Base-by-base conservation (phyloP, 2,113 vertebrate genomes). In the Cheilinus undulatus region DNA sequence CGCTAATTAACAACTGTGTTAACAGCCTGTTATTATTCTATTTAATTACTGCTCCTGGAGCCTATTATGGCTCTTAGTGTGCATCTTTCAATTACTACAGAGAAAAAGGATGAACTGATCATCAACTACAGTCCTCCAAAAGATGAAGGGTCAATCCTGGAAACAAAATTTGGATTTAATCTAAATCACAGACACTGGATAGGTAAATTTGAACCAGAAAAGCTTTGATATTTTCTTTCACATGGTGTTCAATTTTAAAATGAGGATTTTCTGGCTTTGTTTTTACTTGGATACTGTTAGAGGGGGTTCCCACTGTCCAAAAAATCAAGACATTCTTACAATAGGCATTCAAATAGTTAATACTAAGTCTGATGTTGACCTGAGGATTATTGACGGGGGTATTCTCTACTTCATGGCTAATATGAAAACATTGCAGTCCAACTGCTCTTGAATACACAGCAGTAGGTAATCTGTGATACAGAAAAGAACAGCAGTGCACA, bases 21-120 rank as follows among this genome's bases (percentile, higher is more conserved):
- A 90, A 88, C 80, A 86, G 71, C n/a, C 73, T 77, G 83, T 88
- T 85, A 86, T 85, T 86, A 84, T 88, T 87, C 88, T 82, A 89
- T 89, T 89, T 73, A 90, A 91, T 92, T 91, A 87, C 85, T 80
- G 85, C 81, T 93, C 80, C 78, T 65, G 85, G 72, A 86, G 81
- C 78, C 77, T 72, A 87, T 92, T 75, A 86, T 65, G 73, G 64
- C 65, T 74, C 71, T 81, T 81, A 82, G 76, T 82, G 82, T 43
- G 72, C 73, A 80, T 72, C 73, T 87, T 89, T 80, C 48, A 60
- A 82, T 84, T 60, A 81, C 65, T 83, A 85, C 22, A 10, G 65
- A 57, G 54, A 68, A 57, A 40, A 58, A 45, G 67, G 67, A 83
- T 42, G 38, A 80, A 72, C 51, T 30, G 45, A 73, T 72, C 49